A percentile compares a stretch with the other conserved stretches of the same genome.
Evolutionary conservation across 2,888 invertebrate genomes (phyloP).

Genomic region (Mythimna loreyi): DNA sequence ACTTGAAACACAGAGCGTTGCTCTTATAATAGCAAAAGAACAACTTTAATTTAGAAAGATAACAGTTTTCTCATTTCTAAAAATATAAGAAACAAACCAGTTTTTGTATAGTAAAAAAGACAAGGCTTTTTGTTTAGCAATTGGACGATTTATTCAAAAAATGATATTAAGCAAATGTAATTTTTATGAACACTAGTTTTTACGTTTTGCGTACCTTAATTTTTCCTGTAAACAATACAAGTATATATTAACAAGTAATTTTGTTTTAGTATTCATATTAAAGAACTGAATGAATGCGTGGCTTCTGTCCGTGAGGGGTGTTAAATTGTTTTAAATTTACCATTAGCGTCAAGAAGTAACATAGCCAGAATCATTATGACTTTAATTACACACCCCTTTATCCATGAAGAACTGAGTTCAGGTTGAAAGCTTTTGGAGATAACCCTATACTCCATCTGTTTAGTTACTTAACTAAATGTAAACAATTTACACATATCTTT

Average conservation of each 20-base stretch:
- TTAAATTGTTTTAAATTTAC: neutral
- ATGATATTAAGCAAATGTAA: neutral
- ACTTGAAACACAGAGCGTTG: neutral
- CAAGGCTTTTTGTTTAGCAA: neutral
- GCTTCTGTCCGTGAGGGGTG: neutral
- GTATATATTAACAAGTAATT: neutral
- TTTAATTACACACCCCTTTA: neutral
- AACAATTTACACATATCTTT: too few relatives aligned
- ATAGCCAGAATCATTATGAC: neutral
- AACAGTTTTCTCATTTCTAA: neutral
- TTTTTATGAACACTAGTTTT: neutral
- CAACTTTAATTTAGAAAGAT: neutral
- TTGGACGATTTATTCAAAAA: neutral
- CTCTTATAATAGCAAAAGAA: neutral
- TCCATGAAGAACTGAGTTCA: neutral
- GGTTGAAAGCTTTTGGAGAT: neutral
- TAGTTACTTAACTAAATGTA: too few relatives aligned
- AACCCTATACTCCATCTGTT: too few relatives aligned
- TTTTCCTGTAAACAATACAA: neutral
- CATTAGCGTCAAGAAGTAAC: neutral
- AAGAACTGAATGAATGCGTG: neutral
- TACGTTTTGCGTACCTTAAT: neutral
- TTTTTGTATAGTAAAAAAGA: neutral
- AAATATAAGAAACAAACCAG: neutral
- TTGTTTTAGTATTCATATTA: neutral